Percentiles rank a stretch among this genome's conserved stretches.
phyloP scores from a whole-genome alignment of 2,113 vertebrate species.

The Toxotes chatareus region DNA sequence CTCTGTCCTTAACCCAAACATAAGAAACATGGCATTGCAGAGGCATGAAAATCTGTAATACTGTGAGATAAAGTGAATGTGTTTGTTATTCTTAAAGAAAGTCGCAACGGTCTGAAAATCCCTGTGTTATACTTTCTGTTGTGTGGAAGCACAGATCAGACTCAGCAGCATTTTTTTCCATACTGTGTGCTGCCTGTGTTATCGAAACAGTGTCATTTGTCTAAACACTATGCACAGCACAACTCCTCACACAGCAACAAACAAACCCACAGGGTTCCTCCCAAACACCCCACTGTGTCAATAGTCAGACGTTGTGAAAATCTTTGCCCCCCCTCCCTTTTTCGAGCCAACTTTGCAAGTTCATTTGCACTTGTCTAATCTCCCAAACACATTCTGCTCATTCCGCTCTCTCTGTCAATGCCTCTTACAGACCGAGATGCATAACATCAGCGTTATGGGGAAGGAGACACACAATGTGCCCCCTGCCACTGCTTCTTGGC shows the following conservation, averaged over 20 bases:
- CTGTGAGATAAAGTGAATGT: background rate
- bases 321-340: background rate
- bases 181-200: background rate
- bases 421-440: constrained; percentile 18
- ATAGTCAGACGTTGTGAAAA: constrained; percentile 27
- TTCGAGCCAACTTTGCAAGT: constrained; percentile 37
- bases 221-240: background rate
- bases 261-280: background rate
- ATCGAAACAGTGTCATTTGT: background rate
- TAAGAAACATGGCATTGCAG: constrained; percentile 7
- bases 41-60: constrained; percentile 3
- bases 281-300: constrained; percentile 26
- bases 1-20: background rate
- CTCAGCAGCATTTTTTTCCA: background rate
- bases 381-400: constrained; percentile 21
- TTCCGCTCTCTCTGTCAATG: constrained; percentile 28
- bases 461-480: constrained; percentile 19
- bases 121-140: background rate
- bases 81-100: constrained; percentile 2
- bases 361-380: constrained; percentile 53
- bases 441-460: constrained; percentile 40
- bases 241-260: constrained; percentile 25
- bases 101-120: background rate
- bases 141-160: background rate
- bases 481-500: constrained; percentile 1